phyloP scores from a whole-genome alignment of 2,888 invertebrate genomes.

The Orchesella flavescens region DNA sequence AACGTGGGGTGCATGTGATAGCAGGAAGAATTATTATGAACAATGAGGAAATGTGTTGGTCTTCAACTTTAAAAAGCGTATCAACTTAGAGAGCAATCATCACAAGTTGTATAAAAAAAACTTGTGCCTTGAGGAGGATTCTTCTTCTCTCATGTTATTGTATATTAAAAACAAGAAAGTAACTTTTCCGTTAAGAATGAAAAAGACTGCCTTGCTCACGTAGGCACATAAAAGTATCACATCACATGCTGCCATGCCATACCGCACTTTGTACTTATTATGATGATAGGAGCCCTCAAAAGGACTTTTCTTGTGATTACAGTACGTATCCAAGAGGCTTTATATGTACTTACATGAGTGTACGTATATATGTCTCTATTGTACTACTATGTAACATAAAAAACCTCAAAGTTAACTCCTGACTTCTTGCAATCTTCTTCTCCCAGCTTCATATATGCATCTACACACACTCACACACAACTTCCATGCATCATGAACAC shows the following conservation, averaged over 20 bases:
- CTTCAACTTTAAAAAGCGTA: constrained; percentile 41
- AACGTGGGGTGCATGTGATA: neutral
- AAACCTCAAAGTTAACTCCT: constrained; percentile 25
- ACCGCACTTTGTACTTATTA: constrained; percentile 27
- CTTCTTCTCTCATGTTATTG: constrained; percentile 39
- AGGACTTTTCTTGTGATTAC: constrained; percentile 9
- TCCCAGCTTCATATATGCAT: neutral
- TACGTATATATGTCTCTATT: neutral
- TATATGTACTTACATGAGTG: neutral
- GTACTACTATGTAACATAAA: neutral
- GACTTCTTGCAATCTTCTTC: constrained; percentile 14
- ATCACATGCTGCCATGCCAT: constrained; percentile 4
- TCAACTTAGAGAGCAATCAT: constrained; percentile 52
- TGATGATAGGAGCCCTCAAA: neutral
- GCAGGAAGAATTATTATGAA: neutral
- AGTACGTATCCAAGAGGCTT: neutral
- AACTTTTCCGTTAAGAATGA: no score
- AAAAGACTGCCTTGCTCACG: neutral
- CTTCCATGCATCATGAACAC: constrained; percentile 45
- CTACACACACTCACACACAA: constrained; percentile 14
- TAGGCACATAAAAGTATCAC: neutral
- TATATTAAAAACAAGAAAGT: neutral
- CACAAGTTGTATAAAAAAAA: constrained; percentile 37
- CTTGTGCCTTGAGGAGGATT: constrained; percentile 32
- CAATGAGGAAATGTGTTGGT: constrained; percentile 11